Conservation (phyloP, 2,797 vertebrate species). For the Tragopan temminckii region DNA sequence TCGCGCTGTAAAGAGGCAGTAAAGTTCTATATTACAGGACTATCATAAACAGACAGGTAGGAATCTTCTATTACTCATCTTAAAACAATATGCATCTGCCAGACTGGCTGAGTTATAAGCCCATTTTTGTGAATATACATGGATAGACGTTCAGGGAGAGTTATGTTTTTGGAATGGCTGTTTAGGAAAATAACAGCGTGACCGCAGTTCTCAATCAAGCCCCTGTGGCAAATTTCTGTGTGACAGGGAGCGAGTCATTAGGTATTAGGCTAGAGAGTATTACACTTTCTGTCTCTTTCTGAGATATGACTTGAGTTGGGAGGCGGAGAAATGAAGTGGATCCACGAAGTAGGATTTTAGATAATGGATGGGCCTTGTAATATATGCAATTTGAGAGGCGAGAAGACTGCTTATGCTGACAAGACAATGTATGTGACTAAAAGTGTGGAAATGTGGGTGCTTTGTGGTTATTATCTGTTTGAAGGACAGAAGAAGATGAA, state of each 20-base stretch:
- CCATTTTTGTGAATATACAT: constrained; percentile 44
- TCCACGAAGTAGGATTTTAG: neutral
- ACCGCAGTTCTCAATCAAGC: constrained; percentile 65
- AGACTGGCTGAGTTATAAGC: constrained; percentile 65
- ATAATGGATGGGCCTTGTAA: constrained; percentile 69
- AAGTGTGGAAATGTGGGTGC: constrained; percentile 59
- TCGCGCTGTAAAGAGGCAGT: constrained; percentile 15
- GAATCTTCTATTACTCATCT: constrained; percentile 39
- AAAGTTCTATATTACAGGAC: neutral
- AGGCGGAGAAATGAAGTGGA: constrained; percentile 61
- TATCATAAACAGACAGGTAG: constrained; percentile 37
- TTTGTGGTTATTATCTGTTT: constrained; percentile 68
- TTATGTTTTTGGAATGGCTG: constrained; percentile 60
- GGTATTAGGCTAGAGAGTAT: constrained; percentile 53
- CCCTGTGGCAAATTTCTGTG: constrained; percentile 55
- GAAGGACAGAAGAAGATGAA: constrained; percentile 67
- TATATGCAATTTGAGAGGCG: constrained; percentile 40
- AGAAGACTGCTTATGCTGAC: constrained; percentile 31
- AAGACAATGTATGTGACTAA: constrained; percentile 61
- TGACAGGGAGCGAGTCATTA: constrained; percentile 70
- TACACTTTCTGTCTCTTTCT: constrained; percentile 64
- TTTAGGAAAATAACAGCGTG: constrained; percentile 58
- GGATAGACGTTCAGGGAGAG: constrained; percentile 43
- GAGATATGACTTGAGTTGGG: constrained; percentile 55
- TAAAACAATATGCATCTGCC: constrained; percentile 61